These are phyloP conservation scores for Dascillus cervinus DNA, from an alignment of 2,888 invertebrate species.

Conservation along the genomic window DNA sequence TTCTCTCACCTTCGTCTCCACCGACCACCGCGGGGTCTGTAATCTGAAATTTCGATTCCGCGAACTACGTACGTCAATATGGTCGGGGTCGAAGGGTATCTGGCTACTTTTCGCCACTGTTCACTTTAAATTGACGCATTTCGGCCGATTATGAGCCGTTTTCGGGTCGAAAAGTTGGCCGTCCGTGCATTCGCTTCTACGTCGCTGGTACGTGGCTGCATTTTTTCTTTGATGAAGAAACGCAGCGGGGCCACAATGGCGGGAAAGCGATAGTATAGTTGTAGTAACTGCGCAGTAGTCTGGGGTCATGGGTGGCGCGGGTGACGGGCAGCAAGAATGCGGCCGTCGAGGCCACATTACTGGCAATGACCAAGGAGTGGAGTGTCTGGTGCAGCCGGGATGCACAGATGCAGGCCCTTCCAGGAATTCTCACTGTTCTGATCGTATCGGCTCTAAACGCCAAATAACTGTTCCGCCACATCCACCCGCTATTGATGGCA, in stretches of 20 bases:
- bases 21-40: too few species aligned
- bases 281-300: constrained; percentile 28
- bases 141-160: too few species aligned
- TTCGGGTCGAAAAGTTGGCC: too few species aligned
- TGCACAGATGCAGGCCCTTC: constrained; percentile 29
- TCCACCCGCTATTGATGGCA: too few species aligned
- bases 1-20: too few species aligned
- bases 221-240: constrained; percentile 15
- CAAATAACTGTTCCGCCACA: constrained; percentile 1
- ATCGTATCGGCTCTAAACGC: too few species aligned
- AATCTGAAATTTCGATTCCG: too few species aligned
- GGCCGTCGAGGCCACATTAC: constrained; percentile 32
- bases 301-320: constrained; percentile 13
- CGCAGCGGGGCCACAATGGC: constrained; percentile 19
- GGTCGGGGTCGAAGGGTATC: too few species aligned
- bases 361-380: constrained; percentile 36
- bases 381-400: constrained; percentile 22
- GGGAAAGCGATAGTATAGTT: constrained; percentile 22
- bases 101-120: too few species aligned
- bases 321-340: constrained; percentile 26
- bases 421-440: constrained; percentile 24
- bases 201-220: constrained; percentile 10
- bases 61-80: too few species aligned
- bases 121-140: too few species aligned
- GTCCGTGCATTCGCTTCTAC: constrained; percentile 4